Conservation (phyloP, 2,113 vertebrate genomes). For the Ophthalmolycus amberensis region DNA sequence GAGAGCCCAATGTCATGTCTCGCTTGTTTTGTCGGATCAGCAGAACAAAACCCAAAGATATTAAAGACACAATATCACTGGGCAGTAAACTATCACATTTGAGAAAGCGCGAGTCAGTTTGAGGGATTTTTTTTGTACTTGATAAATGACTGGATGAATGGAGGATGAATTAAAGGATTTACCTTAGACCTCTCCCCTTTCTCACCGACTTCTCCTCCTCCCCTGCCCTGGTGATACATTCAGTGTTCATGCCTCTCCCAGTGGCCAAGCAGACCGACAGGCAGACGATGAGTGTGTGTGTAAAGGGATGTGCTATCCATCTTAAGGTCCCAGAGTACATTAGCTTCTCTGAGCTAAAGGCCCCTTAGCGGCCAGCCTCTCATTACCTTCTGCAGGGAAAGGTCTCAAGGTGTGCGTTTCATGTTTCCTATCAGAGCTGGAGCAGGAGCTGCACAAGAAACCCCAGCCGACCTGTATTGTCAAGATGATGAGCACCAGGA, state of each 20-base stretch:
- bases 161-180: background rate
- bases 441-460: conserved; percentile 90
- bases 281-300: conserved; percentile 26
- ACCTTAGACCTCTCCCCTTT: conserved; percentile 3
- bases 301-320: conserved; percentile 23
- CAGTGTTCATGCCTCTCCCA: conserved; percentile 12
- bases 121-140: background rate
- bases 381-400: conserved; percentile 50
- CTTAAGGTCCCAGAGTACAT: conserved; percentile 17
- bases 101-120: background rate
- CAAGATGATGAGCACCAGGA: conserved; percentile 94
- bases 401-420: conserved; percentile 62
- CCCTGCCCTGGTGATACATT: background rate
- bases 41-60: background rate
- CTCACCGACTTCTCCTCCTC: background rate
- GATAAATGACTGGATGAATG: background rate
- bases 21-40: background rate
- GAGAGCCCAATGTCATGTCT: background rate
- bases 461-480: conserved; percentile 93
- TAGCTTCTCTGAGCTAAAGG: conserved; percentile 26
- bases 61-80: background rate
- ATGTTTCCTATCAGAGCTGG: conserved; percentile 87
- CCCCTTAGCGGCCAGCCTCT: conserved; percentile 37
- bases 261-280: conserved; percentile 30
- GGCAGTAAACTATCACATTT: background rate